phyloP scores from a whole-genome alignment of 2,113 vertebrate species.

The Campylorhamphus procurvoides region DNA sequence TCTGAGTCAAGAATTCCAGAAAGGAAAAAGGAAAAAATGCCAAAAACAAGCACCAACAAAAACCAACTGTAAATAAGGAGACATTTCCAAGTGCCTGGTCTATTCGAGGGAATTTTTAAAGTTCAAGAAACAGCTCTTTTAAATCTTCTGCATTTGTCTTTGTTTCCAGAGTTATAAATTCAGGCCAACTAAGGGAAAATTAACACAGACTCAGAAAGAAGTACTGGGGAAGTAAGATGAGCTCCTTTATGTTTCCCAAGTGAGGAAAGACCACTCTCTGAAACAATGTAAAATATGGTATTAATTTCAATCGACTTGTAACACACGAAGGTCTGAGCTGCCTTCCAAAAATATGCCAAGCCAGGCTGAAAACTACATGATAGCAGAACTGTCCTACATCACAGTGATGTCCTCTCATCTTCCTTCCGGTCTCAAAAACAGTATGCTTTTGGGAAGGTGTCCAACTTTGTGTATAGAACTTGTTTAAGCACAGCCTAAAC shows the following conservation, averaged over 20 bases:
- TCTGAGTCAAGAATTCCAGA: conserved; percentile 5
- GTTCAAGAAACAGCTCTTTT: neutral
- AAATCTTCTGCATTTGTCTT: conserved; percentile 12
- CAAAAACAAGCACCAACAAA: neutral
- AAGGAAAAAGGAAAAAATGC: neutral
- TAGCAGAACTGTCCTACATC: neutral
- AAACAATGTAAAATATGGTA: conserved; percentile 47
- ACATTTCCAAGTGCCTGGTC: neutral
- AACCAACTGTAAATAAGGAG: neutral
- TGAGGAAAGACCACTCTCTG: conserved; percentile 27
- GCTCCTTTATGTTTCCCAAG: neutral
- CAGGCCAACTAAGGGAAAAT: neutral
- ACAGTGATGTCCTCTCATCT: neutral
- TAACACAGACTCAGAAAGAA: neutral
- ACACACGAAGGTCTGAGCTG: conserved; percentile 32
- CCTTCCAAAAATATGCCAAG: neutral
- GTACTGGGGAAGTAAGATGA: conserved; percentile 23
- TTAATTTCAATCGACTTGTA: conserved; percentile 18
- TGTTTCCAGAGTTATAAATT: neutral
- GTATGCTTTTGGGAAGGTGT: neutral
- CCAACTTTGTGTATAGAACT: neutral
- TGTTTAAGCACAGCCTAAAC: neutral
- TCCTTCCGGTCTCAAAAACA: neutral
- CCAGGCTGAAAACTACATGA: neutral
- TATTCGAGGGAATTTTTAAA: conserved; percentile 3